A percentile compares a stretch with the other conserved stretches of the same genome.
Conservation (phyloP, 2,888 invertebrate species). For the Pyrgus malvae region DNA sequence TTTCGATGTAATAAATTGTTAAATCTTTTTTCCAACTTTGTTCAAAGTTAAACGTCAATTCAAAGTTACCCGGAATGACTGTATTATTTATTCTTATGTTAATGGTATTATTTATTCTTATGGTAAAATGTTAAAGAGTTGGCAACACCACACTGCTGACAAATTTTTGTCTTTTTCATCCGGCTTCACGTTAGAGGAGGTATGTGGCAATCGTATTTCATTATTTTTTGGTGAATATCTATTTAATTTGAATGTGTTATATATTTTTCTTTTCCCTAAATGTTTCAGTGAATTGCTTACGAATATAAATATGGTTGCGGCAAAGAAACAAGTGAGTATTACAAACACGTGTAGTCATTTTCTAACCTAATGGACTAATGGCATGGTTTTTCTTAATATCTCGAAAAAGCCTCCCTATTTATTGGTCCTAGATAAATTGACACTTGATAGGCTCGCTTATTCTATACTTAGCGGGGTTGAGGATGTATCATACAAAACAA, state of each 20-base stretch:
- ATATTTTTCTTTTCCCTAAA: neutral
- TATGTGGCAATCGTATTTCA: neutral
- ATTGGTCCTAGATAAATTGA: constrained; percentile 58
- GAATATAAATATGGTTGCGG: constrained; percentile 87
- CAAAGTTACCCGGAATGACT: no score
- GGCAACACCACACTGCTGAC: no score
- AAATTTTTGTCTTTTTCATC: no score
- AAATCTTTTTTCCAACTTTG: no score
- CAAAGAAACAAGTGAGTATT: constrained; percentile 90
- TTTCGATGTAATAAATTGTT: no score
- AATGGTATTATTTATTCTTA: no score
- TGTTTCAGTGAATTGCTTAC: constrained; percentile 42
- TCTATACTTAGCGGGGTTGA: constrained; percentile 68
- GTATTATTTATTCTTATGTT: no score
- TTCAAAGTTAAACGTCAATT: no score
- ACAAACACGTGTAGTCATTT: constrained; percentile 47
- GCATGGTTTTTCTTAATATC: constrained; percentile 46
- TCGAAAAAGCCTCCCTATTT: constrained; percentile 42
- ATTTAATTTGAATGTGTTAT: neutral
- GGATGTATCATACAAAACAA: constrained; percentile 54
- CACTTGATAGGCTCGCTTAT: constrained; percentile 73
- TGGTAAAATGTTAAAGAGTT: no score
- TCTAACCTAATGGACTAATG: constrained; percentile 48
- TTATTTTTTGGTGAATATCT: neutral
- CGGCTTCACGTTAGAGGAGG: no score